Evolutionary conservation across 2,888 invertebrate species (phyloP), one percentile per base, ranked within the genome.

Genomic region (Endomychus coccineus): DNA sequence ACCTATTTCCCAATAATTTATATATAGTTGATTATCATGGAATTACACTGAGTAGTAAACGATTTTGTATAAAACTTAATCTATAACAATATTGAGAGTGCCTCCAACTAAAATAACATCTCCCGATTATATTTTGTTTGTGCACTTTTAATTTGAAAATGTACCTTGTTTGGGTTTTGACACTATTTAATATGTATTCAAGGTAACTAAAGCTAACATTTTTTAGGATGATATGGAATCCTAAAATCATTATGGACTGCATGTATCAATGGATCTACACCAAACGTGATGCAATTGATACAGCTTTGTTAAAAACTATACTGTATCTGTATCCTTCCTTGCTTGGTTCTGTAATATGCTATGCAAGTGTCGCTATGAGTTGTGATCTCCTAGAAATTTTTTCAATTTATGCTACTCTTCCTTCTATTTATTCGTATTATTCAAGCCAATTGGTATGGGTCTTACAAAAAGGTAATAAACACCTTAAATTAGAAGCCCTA

Each of bases 291-390:
- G 3, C 30, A 19, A 17, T 37, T 6, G 32, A 37, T 5, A 9
- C 7, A 10, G 17, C 31, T 3, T 12, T 37, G 4, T 14, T 37
- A n/a, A 37, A 37, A 14, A 31, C 36, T 1, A 16, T 37, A 7
- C 10, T 37, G 6, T 37, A 30, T 13, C 36, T 37, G 9, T 37
- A 19, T 31, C 36, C 36, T 1, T 23, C 25, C 14, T 13, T 37
- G 7, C 27, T 29, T 2, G 10, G 12, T 17, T 6, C 15, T 3
- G 17, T 9, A 6, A 19, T 11, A 4, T 16, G 27, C 10, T 31
- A 24, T 3, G 14, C 21, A 19, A 29, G 31, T 32, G 19, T 31
- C 27, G 36, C 36, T 10, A 22, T 15, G 17, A 15, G 31, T 5
- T 15, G 7, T 2, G 36, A 37, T 13, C 14, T 31, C 2, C 27